Evolutionary conservation across 2,797 vertebrate species (phyloP).

Genomic region (Amblyopsis hoosieri): DNA sequence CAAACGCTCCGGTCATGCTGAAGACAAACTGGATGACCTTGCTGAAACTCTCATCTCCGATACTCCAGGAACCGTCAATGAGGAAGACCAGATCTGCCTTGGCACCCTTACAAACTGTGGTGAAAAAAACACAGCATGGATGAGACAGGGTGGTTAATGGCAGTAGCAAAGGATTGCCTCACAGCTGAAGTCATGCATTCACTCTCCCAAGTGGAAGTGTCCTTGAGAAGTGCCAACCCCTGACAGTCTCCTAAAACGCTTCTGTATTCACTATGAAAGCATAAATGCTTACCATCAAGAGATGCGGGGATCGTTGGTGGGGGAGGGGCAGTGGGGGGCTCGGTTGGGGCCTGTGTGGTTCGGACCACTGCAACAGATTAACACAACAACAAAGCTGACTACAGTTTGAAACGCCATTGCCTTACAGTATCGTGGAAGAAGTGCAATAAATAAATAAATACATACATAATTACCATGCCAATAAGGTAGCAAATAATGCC

Average conservation of each 20-base stretch:
- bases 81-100: conserved; percentile 98
- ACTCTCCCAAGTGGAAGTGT: no score
- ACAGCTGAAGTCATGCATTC: no score
- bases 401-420: no score
- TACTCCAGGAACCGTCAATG: conserved; percentile 98
- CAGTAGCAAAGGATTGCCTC: neutral
- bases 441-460: neutral
- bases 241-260: no score
- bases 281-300: conserved; percentile 85
- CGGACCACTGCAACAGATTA: conserved; percentile 83
- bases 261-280: no score
- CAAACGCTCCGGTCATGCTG: conserved; percentile 94
- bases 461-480: neutral
- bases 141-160: neutral
- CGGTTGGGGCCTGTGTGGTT: conserved; percentile 89
- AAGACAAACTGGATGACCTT: conserved; percentile 98
- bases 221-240: no score
- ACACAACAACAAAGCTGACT: neutral
- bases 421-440: neutral
- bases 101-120: conserved; percentile 93
- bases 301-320: conserved; percentile 90
- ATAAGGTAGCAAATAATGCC: neutral
- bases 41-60: conserved; percentile 95
- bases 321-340: conserved; percentile 88
- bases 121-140: conserved; percentile 14